Base-by-base conservation (phyloP, 2,797 vertebrate genomes). In the Onychomys arenicola region DNA sequence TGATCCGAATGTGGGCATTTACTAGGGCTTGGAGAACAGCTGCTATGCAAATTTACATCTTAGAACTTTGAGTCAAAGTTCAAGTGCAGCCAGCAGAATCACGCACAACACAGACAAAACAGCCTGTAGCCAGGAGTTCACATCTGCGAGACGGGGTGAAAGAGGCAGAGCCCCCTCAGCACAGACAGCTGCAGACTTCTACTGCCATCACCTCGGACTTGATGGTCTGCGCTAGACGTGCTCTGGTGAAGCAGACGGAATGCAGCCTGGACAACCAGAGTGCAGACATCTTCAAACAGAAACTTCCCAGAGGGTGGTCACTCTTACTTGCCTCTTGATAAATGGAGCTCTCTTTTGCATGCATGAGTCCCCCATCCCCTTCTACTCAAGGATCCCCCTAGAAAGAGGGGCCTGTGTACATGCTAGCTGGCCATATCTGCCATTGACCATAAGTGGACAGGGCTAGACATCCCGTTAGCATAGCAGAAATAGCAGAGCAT, bases 251-350 rank as follows among this genome's bases (percentile, higher is more conserved):
- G 19, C 85, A 32, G 55, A 17, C 0, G 23, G n/a, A 23, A 32
- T 1, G 34, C 0, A 1, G 59, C 14, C 34, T 8, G 5, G 78
- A 17, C 17, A 0, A 0, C 0, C 0, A 1, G 17, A 0, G 7
- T 0, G 4, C 61, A 2, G 9, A 0, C 0, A 3, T 23, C 34
- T 43, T 21, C n/a, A 49, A 34, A 63, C 4, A 63, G 83, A 59
- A 21, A 34, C 32, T 12, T 12, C 69, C 81, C 1, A 13, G 2
- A 13, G 8, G 2, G 37, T 12, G 19, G 13, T 25, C 2, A 21
- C 11, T 34, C 46, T 52, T 4, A 8, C 27, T 9, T 27, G 23
- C 16, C 34, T 83, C 52, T 46, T 75, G 75, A 46, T 6, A 37
- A 59, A 52, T 1, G 1, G 5, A 83, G 75, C 19, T 49, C 2